Conservation (phyloP, 2,797 vertebrate genomes). For the Uromys caudimaculatus region DNA sequence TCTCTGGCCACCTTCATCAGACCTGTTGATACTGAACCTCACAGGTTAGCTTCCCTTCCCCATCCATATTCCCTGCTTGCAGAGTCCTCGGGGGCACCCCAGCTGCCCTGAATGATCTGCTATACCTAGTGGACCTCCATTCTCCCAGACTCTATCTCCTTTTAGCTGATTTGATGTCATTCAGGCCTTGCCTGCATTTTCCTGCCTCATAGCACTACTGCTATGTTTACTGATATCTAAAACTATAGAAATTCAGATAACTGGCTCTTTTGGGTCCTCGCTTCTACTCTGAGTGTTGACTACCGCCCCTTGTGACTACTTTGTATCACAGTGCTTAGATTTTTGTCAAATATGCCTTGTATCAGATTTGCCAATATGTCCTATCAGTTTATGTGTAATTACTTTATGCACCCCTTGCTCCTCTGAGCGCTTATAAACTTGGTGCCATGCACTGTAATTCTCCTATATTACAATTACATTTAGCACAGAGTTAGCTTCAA, state of each 20-base stretch:
- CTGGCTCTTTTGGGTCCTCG: background rate
- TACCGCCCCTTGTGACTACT: background rate
- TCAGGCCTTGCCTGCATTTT: background rate
- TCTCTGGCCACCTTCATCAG: background rate
- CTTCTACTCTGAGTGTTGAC: background rate
- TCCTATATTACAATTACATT: slow-evolving; percentile 7
- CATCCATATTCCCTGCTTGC: background rate
- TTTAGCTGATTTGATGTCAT: background rate
- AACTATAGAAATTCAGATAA: background rate
- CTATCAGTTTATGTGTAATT: slow-evolving; percentile 29
- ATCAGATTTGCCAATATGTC: background rate
- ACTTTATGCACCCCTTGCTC: background rate
- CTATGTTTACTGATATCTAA: background rate
- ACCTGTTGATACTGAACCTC: background rate
- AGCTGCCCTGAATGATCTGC: background rate
- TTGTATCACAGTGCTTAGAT: background rate
- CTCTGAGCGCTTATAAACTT: background rate
- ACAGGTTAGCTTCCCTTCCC: background rate
- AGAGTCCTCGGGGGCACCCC: background rate
- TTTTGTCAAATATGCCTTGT: slow-evolving; percentile 12
- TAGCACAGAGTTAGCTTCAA: background rate
- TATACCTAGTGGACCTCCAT: background rate
- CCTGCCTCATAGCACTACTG: background rate
- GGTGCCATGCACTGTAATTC: slow-evolving; percentile 28
- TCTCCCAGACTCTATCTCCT: background rate